Conservation (phyloP, 2,797 vertebrate species). For the Schizothorax lantsangensis region DNA sequence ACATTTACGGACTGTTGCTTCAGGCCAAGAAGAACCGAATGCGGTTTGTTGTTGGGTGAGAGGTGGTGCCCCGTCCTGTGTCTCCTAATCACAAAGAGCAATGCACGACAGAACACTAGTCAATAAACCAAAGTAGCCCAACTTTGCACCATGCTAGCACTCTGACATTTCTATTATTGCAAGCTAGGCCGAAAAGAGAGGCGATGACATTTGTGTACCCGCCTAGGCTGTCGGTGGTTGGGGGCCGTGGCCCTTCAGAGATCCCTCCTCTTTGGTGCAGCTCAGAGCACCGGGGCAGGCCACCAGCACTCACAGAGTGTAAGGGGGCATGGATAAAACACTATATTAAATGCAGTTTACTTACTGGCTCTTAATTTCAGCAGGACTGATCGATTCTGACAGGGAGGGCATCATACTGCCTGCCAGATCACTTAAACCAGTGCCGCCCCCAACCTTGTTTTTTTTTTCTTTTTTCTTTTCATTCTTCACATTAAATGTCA, state of each 20-base stretch:
- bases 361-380: conserved; percentile 83
- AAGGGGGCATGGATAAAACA: conserved; percentile 77
- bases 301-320: conserved; percentile 75
- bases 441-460: conserved; percentile 65
- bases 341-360: conserved; percentile 83
- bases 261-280: conserved; percentile 56
- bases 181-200: conserved; percentile 31
- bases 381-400: conserved; percentile 84
- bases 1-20: conserved; percentile 67
- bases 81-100: conserved; percentile 35
- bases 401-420: conserved; percentile 80
- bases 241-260: conserved; percentile 67
- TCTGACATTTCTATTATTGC: conserved; percentile 35
- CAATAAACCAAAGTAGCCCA: conserved; percentile 22
- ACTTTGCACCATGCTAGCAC: conserved; percentile 15
- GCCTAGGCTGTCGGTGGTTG: conserved; percentile 65
- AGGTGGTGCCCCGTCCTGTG: conserved; percentile 49
- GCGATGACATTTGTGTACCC: conserved; percentile 29
- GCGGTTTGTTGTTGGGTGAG: conserved; percentile 53
- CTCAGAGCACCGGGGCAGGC: conserved; percentile 70
- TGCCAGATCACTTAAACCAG: conserved; percentile 83
- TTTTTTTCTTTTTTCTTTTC: conserved; percentile 41
- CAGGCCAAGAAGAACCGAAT: conserved; percentile 54
- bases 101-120: conserved; percentile 6
- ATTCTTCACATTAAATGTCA: conserved; percentile 78